A percentile compares a stretch with the other conserved stretches of the same genome.
phyloP scores from a whole-genome alignment of 2,888 invertebrate species.

The Spilosoma lubricipeda region DNA sequence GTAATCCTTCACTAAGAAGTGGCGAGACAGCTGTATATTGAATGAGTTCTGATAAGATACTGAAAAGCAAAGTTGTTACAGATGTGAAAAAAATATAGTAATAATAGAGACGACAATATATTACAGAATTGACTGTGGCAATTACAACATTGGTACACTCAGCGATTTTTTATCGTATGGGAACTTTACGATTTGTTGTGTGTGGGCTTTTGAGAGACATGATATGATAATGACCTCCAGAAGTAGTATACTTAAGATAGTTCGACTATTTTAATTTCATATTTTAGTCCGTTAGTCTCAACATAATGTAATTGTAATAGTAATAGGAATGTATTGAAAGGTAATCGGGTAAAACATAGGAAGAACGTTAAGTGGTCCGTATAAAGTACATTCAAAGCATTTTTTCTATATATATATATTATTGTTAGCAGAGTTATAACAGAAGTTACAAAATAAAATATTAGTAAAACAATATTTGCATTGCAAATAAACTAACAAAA shows the following conservation, averaged over 20 bases:
- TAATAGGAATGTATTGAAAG: not conserved
- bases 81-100: not conserved
- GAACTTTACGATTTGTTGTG: too few relatives aligned
- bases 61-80: not conserved
- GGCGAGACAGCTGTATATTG: slow-evolving; percentile 31
- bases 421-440: not conserved
- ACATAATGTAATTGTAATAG: too few relatives aligned
- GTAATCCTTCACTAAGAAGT: slow-evolving; percentile 40
- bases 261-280: too few relatives aligned
- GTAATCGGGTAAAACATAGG: too few relatives aligned
- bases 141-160: not conserved
- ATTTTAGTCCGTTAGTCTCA: not conserved
- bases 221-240: not conserved
- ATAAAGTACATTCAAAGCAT: too few relatives aligned
- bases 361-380: too few relatives aligned
- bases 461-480: not conserved
- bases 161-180: too few relatives aligned
- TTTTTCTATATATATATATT: too few relatives aligned
- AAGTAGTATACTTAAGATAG: not conserved
- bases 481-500: slow-evolving; percentile 2
- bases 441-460: not conserved
- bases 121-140: too few relatives aligned
- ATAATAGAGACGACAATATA: too few relatives aligned
- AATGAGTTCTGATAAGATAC: slow-evolving; percentile 12
- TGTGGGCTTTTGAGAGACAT: not conserved